These are phyloP conservation scores for Zaprionus nigranus DNA, from an alignment of 1,140 invertebrate species.

Conservation along the genomic window DNA sequence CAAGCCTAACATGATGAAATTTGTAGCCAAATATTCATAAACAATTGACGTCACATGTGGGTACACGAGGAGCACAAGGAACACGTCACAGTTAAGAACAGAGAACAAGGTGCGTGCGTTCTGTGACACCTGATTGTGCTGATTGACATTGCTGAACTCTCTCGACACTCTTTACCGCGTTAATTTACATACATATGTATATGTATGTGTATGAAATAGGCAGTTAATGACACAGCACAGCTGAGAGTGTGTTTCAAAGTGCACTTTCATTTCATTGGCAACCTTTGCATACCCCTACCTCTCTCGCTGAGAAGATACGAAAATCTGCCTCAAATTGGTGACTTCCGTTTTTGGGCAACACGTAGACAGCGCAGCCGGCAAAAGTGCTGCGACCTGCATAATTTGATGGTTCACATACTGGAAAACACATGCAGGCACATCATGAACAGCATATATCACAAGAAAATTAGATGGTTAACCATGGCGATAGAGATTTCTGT, in stretches of 20 bases:
- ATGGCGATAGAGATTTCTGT: slow-evolving; percentile 11
- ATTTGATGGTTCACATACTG: slow-evolving; percentile 18
- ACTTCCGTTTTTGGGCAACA: slow-evolving; percentile 38
- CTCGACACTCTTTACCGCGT: slow-evolving; percentile 8
- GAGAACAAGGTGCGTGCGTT: slow-evolving; percentile 28
- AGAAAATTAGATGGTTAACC: slow-evolving; percentile 25
- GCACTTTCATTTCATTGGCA: slow-evolving; percentile 16
- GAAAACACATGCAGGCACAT: slow-evolving; percentile 18
- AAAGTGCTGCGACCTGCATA: slow-evolving; percentile 19
- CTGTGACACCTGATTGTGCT: slow-evolving; percentile 36
- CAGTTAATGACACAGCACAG: slow-evolving; percentile 26
- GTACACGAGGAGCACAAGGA: slow-evolving; percentile 22
- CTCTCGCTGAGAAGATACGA: no score
- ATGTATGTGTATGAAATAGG: slow-evolving; percentile 1
- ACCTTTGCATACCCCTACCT: slow-evolving; percentile 8
- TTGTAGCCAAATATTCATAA: slow-evolving; percentile 14
- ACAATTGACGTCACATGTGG: slow-evolving; percentile 32
- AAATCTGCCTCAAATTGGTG: slow-evolving; percentile 16
- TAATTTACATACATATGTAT: not conserved
- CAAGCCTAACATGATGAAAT: slow-evolving; percentile 33
- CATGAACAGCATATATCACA: not conserved
- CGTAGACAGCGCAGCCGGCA: slow-evolving; percentile 27
- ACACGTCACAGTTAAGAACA: slow-evolving; percentile 40
- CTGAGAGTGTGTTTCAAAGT: slow-evolving; percentile 25
- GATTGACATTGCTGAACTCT: slow-evolving; percentile 45